These are phyloP conservation scores for Nasonia giraulti DNA, from an alignment of 1,140 invertebrate genomes.

Conservation along the genomic window DNA sequence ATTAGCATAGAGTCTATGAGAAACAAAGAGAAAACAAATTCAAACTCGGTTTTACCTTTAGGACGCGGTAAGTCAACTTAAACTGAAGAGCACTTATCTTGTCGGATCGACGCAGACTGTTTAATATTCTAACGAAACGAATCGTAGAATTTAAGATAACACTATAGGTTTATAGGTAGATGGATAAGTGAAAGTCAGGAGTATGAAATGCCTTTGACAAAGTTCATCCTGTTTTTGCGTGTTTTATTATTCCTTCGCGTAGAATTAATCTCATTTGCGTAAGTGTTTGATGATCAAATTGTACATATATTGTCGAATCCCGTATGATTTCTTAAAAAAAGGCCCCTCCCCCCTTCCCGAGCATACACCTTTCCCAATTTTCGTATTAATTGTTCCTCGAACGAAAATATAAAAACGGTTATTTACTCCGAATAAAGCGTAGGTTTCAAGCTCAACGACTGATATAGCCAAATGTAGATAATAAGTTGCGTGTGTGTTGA, in stretches of 20 bases:
- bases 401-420: constrained; percentile 39
- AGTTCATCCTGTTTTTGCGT: constrained; percentile 21
- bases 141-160: constrained; percentile 34
- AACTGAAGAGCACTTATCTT: constrained; percentile 36
- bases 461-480: constrained; percentile 68
- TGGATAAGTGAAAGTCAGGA: constrained; percentile 13
- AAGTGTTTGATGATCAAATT: constrained; percentile 20
- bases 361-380: constrained; percentile 1
- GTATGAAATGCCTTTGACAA: constrained; percentile 23
- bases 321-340: constrained; percentile 29
- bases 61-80: constrained; percentile 48
- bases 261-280: constrained; percentile 8
- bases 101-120: constrained; percentile 45
- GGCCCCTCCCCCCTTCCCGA: not conserved
- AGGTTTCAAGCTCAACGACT: constrained; percentile 61
- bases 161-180: constrained; percentile 5
- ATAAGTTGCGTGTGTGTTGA: constrained; percentile 52
- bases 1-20: not conserved
- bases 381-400: constrained; percentile 15
- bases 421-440: constrained; percentile 24
- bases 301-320: constrained; percentile 45
- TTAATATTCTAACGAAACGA: constrained; percentile 48
- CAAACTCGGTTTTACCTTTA: constrained; percentile 35
- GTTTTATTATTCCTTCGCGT: constrained; percentile 13
- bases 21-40: constrained; percentile 8